Evolutionary conservation across 2,797 vertebrate species (phyloP), one percentile per base, ranked within the genome.

Genomic region (Pseudomugil gertrudae): DNA sequence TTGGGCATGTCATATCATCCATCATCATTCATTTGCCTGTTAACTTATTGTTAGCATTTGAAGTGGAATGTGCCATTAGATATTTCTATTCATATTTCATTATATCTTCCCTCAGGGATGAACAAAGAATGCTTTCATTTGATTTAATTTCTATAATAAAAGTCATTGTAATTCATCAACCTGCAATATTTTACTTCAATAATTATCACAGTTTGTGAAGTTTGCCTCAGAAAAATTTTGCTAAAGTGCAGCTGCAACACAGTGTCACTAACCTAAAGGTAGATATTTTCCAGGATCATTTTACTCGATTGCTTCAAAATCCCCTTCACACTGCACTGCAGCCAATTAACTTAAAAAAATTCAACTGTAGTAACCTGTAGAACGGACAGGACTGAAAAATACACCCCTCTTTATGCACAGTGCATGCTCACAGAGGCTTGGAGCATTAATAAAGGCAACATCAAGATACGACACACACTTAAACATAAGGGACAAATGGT

Each of bases 1-100:
- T 59, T 53, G 23, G 47, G 57, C 52, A 75, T 62, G 81, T 59
- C 30, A 58, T 10, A 68, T 69, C 3, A 38, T 55, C 72, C n/a
- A 15, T 50, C 23, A 50, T 50, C 13, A 13, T 24, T 24, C n/a
- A 14, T 48, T 48, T 48, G 9, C 9, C 24, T 15, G 11, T 23
- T 27, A 52, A 17, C 26, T 52, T 52, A 14, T 17, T 52, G 24
- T 29, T 40, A 17, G 24, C 19, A 52, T 7, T 24, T 5, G 4
- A 58, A 19, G 13, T 19, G 27, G 23, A 58, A 40, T 29, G 4
- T 10, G 26, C 38, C 26, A 33, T 40, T 57, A 66, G 57, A 10
- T 19, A 2, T 38, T 66, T 50, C 1, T 15, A 57, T 21, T 50
- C 24, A 21, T 38, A 50, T 38, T 57, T 66, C 21, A 35, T 36